Percentiles rank a stretch among this genome's conserved stretches.
phyloP scores from a whole-genome alignment of 2,113 vertebrate species.

The Heterocephalus glaber region DNA sequence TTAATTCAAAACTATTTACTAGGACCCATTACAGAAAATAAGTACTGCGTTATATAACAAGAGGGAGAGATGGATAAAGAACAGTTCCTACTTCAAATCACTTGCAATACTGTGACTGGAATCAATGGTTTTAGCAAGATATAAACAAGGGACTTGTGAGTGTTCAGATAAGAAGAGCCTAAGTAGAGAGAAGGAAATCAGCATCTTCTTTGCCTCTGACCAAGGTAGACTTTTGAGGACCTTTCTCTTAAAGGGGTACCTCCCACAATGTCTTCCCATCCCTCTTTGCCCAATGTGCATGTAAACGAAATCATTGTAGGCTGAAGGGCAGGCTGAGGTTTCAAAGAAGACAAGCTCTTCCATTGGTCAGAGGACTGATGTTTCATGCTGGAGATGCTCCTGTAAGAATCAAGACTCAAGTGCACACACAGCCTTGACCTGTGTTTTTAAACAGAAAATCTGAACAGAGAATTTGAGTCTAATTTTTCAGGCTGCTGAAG shows the following conservation, averaged over 20 bases:
- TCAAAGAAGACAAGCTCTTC: not conserved
- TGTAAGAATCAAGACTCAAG: not conserved
- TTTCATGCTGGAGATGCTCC: not conserved
- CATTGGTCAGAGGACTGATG: not conserved
- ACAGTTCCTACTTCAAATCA: not conserved
- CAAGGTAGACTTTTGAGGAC: not conserved
- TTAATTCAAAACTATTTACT: slow-evolving; percentile 18
- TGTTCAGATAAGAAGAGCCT: not conserved
- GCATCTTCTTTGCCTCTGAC: not conserved
- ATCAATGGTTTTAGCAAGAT: not conserved
- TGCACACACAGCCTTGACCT: not conserved
- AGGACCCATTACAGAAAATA: not conserved
- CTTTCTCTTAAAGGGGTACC: not conserved
- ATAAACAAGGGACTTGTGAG: not conserved
- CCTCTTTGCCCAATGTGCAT: not conserved
- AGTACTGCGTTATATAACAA: not conserved
- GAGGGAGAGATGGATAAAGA: not conserved
- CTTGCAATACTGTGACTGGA: not conserved
- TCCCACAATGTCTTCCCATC: not conserved
- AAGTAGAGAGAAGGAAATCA: not conserved
- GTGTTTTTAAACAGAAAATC: slow-evolving; percentile 11
- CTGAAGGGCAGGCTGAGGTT: not conserved
- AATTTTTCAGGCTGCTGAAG: not conserved
- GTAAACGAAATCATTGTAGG: not conserved
- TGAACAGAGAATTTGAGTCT: not conserved